A percentile compares a stretch with the other conserved stretches of the same genome.
Evolutionary conservation across 2,888 invertebrate genomes (phyloP).

Genomic region (Hyles lineata): DNA sequence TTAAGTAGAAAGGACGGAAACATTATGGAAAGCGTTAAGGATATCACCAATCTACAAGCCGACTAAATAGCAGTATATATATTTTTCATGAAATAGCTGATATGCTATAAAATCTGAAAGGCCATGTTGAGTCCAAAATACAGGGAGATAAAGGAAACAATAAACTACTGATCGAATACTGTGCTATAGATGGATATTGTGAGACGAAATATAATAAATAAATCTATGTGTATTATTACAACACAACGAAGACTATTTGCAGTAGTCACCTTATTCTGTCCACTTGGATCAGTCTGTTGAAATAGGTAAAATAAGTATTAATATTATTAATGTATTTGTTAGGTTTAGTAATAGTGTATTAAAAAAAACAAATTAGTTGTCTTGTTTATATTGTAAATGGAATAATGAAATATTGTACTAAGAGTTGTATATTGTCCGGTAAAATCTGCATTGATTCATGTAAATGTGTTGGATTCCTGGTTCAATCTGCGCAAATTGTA

Average conservation of each 20-base stretch:
- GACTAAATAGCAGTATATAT: background rate
- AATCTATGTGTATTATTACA: background rate
- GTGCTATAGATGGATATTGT: background rate
- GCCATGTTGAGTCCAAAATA: constrained; percentile 10
- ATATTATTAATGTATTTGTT: constrained; percentile 35
- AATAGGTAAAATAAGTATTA: constrained; percentile 50
- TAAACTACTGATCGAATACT: background rate
- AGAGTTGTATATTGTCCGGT: too few species aligned
- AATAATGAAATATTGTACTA: too few species aligned
- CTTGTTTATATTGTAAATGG: too few species aligned
- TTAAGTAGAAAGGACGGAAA: constrained; percentile 24
- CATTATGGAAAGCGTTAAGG: background rate
- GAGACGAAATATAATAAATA: background rate
- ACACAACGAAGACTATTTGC: constrained; percentile 1
- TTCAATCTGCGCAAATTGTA: too few species aligned
- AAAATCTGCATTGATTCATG: too few species aligned
- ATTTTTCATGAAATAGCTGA: background rate
- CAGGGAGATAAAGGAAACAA: background rate
- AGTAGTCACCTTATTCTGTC: constrained; percentile 64
- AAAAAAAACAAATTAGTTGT: too few species aligned
- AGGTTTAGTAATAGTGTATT: too few species aligned
- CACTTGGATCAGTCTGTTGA: constrained; percentile 58
- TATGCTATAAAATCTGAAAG: constrained; percentile 2
- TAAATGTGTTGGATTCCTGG: too few species aligned
- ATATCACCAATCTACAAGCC: constrained; percentile 8